Evolutionary conservation across 2,797 vertebrate genomes (phyloP), one percentile per base, ranked within the genome.

Genomic region (Epinephelus awoara): DNA sequence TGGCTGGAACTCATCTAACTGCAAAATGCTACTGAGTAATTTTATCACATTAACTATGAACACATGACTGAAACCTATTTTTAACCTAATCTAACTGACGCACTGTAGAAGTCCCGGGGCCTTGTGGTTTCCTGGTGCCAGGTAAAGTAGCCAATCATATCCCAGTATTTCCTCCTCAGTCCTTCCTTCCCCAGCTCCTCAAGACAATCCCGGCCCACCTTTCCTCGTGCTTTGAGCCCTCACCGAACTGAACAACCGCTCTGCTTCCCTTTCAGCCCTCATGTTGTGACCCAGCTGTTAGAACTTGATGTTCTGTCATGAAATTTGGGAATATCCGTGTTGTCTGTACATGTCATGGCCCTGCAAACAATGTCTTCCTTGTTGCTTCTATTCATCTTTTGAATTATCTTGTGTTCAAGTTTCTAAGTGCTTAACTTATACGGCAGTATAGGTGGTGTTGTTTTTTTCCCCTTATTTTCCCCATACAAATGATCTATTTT

Each of bases 41-140:
- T 54, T 69, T 75, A 63, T 82, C 70, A 74, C 57, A 58, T 82
- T 83, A 82, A 78, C 27, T 29, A 29, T 89, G 83, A 83, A 87
- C 6, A 80, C 84, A 62, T 91, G 73, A 90, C 89, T 94, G 85
- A 93, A 91, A 88, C 94, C 68, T 94, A 93, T 95, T 95, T 96
- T 95, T 95, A 93, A 95, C 90, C 89, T 93, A 90, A 95, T 92
- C 94, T 89, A 88, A 96, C 92, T 85, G 91, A 87, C 91, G 93
- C 91, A 88, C 95, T 93, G 89, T 96, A 98, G 98, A 96, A 92
- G 94, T 97, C 89, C 96, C 94, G 91, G 98, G 97, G 94, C 96
- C 96, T 95, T 99, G 98, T 97, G 98, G 97, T 95, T 96, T 97
- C 95, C 96, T 96, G 86, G 94, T 95, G 83, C 92, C 97, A 98